Evolutionary conservation across 2,113 vertebrate species (phyloP).

Genomic region (Greenwoodochromis staneri): DNA sequence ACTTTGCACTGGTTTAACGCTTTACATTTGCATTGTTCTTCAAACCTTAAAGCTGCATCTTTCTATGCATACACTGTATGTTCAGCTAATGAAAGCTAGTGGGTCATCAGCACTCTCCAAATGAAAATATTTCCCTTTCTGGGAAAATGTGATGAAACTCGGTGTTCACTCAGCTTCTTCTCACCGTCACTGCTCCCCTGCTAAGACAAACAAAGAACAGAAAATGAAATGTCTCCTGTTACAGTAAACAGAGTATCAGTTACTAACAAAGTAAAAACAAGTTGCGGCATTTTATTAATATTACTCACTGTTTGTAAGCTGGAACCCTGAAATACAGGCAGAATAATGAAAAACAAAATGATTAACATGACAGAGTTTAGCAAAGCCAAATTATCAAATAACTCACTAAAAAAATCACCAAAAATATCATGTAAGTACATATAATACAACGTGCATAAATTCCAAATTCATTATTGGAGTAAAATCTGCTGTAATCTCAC

Average conservation of each 20-base stretch:
- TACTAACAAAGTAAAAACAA: not conserved
- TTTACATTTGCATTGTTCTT: not conserved
- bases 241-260: accelerated
- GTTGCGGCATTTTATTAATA: accelerated
- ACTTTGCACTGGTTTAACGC: not conserved
- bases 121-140: not conserved
- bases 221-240: not conserved
- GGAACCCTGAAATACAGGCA: not conserved
- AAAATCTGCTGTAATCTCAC: not conserved
- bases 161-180: not conserved
- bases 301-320: not conserved
- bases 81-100: not conserved
- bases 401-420: not conserved
- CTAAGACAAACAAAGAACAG: not conserved
- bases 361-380: not conserved
- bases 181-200: accelerated
- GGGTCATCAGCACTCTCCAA: not conserved
- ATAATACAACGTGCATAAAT: not conserved
- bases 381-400: accelerated
- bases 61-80: not conserved
- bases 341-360: not conserved
- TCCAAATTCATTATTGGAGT: not conserved
- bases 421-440: accelerated
- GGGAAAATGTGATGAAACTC: not conserved
- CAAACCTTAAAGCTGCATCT: not conserved